Evolutionary conservation across 2,888 invertebrate genomes (phyloP).

Genomic region (Sinotaia quadrata): DNA sequence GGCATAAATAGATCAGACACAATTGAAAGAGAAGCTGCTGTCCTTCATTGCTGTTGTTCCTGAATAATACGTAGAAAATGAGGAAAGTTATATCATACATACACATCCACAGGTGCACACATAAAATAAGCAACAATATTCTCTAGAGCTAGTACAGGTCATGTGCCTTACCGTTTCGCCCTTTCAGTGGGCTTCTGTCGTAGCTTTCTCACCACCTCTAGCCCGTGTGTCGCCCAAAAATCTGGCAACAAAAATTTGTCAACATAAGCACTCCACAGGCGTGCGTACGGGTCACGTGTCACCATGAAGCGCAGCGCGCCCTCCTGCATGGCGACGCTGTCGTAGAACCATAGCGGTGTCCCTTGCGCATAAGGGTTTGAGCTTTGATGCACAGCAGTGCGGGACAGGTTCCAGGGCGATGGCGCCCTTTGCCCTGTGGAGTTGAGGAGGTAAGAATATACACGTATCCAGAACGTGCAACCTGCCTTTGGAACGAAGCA

Average conservation of each 20-base stretch:
- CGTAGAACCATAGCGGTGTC: background rate
- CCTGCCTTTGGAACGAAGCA: slow-evolving; percentile 1
- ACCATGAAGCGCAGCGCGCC: slow-evolving; percentile 4
- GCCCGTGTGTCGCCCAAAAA: background rate
- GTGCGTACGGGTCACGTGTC: slow-evolving; percentile 10
- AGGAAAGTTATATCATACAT: no score
- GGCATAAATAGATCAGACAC: no score
- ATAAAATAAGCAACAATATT: no score
- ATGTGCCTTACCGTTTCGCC: slow-evolving; percentile 3
- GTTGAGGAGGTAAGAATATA: background rate
- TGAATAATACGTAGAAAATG: no score
- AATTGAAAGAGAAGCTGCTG: no score
- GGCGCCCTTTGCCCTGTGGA: background rate
- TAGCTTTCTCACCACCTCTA: background rate
- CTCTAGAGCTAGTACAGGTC: no score
- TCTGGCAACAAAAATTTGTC: slow-evolving; percentile 10
- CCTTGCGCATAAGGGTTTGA: background rate
- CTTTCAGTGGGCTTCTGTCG: background rate
- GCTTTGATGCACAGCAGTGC: background rate
- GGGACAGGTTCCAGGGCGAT: slow-evolving; percentile 10
- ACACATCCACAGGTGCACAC: no score
- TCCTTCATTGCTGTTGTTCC: no score
- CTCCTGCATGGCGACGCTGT: background rate
- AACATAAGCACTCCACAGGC: slow-evolving; percentile 10
- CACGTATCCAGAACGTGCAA: background rate